Evolutionary conservation across 2,113 vertebrate species (phyloP).

Genomic region (Halcyon senegalensis): DNA sequence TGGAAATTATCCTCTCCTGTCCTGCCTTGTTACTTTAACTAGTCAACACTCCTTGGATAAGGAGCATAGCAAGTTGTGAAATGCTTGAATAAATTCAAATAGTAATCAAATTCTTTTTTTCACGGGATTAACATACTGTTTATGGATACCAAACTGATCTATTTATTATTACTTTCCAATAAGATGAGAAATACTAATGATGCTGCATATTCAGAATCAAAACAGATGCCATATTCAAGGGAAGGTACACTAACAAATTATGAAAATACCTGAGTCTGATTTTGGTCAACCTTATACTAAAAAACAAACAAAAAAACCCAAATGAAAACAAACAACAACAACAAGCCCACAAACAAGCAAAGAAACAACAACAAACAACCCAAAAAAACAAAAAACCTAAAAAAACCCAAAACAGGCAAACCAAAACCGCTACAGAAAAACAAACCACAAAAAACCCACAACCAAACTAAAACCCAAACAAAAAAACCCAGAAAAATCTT

Average conservation of each 20-base stretch:
- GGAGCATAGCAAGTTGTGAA: not conserved
- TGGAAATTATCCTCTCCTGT: not conserved
- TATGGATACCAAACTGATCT: not conserved
- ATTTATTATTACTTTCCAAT: not conserved
- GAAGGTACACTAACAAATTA: not conserved
- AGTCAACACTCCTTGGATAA: not conserved
- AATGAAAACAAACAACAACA: no score
- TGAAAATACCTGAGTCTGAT: not conserved
- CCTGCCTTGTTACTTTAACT: not conserved
- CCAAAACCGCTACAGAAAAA: no score
- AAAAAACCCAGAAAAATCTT: not conserved
- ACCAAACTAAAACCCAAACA: not conserved
- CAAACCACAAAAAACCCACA: no score
- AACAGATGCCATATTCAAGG: not conserved
- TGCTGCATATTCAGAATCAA: not conserved
- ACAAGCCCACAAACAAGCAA: no score
- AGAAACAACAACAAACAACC: no score
- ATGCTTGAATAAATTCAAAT: not conserved
- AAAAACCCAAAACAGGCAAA: no score
- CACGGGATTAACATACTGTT: not conserved
- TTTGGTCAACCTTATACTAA: not conserved
- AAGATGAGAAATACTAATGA: not conserved
- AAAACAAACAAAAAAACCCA: not conserved
- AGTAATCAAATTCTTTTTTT: not conserved
- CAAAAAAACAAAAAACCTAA: not conserved